Percentiles rank a stretch among this genome's conserved stretches.
Evolutionary conservation across 2,113 vertebrate genomes (phyloP).

Genomic region (Eurystomus gularis): DNA sequence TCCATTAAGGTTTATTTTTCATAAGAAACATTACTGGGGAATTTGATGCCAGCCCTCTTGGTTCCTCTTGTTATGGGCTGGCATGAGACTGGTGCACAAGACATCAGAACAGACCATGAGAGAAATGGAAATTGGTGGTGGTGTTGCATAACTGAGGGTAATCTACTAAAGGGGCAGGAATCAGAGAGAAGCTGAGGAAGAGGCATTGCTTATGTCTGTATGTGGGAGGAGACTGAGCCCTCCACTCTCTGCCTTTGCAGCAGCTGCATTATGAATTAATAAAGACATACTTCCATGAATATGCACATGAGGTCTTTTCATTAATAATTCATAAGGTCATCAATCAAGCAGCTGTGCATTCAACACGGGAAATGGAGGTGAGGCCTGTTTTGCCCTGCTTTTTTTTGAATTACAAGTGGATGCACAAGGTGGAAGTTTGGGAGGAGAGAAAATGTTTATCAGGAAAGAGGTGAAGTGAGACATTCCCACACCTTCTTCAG

Average conservation of each 20-base stretch:
- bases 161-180: not conserved
- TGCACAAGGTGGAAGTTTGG: not conserved
- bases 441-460: not conserved
- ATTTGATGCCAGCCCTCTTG: not conserved
- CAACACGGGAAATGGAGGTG: conserved; percentile 58
- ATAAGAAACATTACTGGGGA: conserved; percentile 5
- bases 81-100: not conserved
- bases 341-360: conserved; percentile 61
- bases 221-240: not conserved
- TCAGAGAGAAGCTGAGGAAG: not conserved
- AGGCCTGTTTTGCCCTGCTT: conserved; percentile 13
- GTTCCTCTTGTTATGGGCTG: not conserved
- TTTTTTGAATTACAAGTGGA: conserved; percentile 17
- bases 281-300: conserved; percentile 68
- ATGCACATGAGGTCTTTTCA: conserved; percentile 45
- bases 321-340: conserved; percentile 68
- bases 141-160: not conserved
- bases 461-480: not conserved
- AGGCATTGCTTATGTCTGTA: not conserved
- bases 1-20: conserved; percentile 64
- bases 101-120: not conserved
- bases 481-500: not conserved
- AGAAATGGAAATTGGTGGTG: not conserved
- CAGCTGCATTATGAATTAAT: conserved; percentile 79
- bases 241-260: conserved; percentile 35